Conservation (phyloP, 2,797 vertebrate species). For the Leptatherina wallacei region DNA sequence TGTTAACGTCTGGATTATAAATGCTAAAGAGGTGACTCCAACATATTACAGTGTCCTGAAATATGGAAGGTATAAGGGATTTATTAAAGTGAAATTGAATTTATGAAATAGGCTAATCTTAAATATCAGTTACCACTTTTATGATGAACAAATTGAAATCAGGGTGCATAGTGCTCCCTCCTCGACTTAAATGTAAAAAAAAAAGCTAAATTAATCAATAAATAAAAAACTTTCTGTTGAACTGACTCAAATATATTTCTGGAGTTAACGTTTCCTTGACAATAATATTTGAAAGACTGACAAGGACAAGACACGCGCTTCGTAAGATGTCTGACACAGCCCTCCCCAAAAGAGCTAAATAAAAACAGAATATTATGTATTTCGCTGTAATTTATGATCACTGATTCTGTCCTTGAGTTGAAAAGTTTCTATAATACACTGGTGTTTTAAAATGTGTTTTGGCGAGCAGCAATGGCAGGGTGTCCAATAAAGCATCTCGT, state of each 20-base stretch:
- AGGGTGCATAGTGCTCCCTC: background rate
- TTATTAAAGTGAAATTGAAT: too few species aligned
- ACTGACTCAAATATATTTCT: background rate
- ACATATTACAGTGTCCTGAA: background rate
- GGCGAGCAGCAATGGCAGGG: constrained; percentile 59
- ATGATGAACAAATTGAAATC: background rate
- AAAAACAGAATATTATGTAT: background rate
- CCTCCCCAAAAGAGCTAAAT: background rate
- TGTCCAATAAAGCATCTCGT: constrained; percentile 83
- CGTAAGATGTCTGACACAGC: background rate
- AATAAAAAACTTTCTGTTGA: background rate
- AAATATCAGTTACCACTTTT: background rate
- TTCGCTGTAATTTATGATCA: constrained; percentile 15
- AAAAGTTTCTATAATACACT: constrained; percentile 42
- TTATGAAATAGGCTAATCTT: background rate
- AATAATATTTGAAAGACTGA: background rate
- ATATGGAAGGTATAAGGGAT: background rate
- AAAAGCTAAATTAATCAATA: background rate
- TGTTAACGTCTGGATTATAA: background rate
- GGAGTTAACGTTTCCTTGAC: background rate
- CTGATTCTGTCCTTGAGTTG: constrained; percentile 17
- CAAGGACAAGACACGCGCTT: background rate
- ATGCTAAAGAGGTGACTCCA: background rate
- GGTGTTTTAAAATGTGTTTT: constrained; percentile 60
- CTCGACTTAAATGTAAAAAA: background rate